Conservation (phyloP, 2,888 invertebrate genomes). For the Ophion ventricosus region DNA sequence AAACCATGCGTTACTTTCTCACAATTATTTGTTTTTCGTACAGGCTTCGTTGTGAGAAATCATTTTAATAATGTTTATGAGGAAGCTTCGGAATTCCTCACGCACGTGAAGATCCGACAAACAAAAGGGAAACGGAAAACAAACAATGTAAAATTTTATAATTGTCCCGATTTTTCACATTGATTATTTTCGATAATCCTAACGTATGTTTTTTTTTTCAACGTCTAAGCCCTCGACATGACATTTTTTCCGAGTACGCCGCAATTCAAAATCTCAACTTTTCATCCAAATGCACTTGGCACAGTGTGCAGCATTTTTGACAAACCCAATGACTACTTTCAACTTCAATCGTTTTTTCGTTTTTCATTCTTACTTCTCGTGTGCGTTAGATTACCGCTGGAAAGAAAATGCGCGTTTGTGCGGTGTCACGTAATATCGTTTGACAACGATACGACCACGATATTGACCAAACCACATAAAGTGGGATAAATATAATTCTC, state of each 20-base stretch:
- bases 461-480: slow-evolving; percentile 26
- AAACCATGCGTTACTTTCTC: not conserved
- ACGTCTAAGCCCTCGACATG: not conserved
- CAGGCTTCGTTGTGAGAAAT: not conserved
- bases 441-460: slow-evolving; percentile 8
- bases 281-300: not conserved
- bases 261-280: not conserved
- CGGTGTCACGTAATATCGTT: slow-evolving; percentile 38
- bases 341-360: not conserved
- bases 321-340: not conserved
- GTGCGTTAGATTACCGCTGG: not conserved
- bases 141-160: not conserved
- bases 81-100: not conserved
- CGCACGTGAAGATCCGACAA: not conserved
- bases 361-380: not conserved
- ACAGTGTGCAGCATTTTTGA: not conserved
- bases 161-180: not conserved
- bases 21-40: not conserved
- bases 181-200: not conserved
- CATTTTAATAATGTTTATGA: not conserved
- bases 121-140: not conserved
- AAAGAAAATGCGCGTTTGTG: not conserved
- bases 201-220: not conserved
- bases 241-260: not conserved
- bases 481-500: slow-evolving; percentile 49